A percentile compares a stretch with the other conserved stretches of the same genome.
phyloP scores from a whole-genome alignment of 2,113 vertebrate species.

The Pomatostomus ruficeps region DNA sequence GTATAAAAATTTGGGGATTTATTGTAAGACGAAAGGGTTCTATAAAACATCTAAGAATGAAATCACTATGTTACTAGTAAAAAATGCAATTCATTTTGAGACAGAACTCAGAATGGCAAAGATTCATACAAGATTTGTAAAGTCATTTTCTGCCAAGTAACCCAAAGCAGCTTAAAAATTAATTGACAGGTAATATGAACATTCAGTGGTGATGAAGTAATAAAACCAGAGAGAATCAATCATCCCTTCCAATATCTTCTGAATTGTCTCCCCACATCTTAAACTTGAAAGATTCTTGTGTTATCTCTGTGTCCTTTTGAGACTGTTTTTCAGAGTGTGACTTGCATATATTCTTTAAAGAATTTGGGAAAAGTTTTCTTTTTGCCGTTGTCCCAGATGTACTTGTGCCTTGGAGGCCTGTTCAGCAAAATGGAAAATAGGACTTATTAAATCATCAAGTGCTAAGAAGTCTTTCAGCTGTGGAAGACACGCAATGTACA shows the following conservation, averaged over 20 bases:
- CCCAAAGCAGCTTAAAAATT: slow-evolving; percentile 1
- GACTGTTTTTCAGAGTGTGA: background rate
- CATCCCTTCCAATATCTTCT: background rate
- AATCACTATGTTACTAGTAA: background rate
- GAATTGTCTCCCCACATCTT: background rate
- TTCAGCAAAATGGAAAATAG: slow-evolving; percentile 55
- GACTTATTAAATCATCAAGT: slow-evolving; percentile 65
- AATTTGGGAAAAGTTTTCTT: slow-evolving; percentile 20
- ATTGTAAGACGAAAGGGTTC: background rate
- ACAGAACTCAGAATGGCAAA: background rate
- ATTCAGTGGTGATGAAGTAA: background rate
- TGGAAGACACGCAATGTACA: slow-evolving; percentile 60
- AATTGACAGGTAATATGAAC: background rate
- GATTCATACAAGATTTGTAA: background rate
- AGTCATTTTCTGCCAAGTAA: background rate
- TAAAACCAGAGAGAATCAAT: background rate
- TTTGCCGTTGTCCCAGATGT: slow-evolving; percentile 17
- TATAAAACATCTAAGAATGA: background rate
- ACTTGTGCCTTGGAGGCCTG: slow-evolving; percentile 47
- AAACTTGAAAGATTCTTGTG: background rate
- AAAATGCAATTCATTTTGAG: background rate
- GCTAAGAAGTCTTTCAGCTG: slow-evolving; percentile 66
- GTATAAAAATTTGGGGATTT: background rate
- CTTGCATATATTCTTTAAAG: background rate
- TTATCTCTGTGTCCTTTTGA: background rate